These are phyloP conservation scores for Myotis daubentonii DNA, from an alignment of 2,797 vertebrate genomes.

Conservation along the genomic window DNA sequence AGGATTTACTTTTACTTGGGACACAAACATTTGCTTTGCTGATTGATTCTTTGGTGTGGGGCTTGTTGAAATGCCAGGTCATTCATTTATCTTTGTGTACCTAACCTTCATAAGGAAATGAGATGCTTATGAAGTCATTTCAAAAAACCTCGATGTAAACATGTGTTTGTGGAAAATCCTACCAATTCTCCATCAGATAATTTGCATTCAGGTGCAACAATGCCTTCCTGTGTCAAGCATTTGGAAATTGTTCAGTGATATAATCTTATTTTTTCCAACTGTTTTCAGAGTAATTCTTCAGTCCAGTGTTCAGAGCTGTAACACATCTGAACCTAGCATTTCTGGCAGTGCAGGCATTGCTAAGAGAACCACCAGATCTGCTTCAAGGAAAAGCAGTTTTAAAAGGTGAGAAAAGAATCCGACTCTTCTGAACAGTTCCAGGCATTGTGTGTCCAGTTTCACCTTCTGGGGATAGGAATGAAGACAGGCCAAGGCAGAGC, in stretches of 20 bases:
- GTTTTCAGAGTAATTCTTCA: slow-evolving; percentile 93
- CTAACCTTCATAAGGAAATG: slow-evolving; percentile 11
- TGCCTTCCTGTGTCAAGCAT: slow-evolving; percentile 63
- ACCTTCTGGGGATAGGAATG: slow-evolving; percentile 23
- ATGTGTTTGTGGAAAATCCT: slow-evolving; percentile 18
- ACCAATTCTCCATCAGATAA: slow-evolving; percentile 29
- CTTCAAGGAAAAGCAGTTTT: slow-evolving; percentile 90
- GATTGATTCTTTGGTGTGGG: slow-evolving; percentile 19
- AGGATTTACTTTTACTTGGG: slow-evolving; percentile 14
- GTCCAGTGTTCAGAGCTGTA: slow-evolving; percentile 92
- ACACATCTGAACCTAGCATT: slow-evolving; percentile 89
- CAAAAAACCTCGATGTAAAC: slow-evolving; percentile 37
- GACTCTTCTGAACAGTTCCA: slow-evolving; percentile 73
- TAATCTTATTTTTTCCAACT: slow-evolving; percentile 85
- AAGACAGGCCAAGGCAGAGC: background rate
- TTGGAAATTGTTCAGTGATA: slow-evolving; percentile 74
- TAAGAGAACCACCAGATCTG: slow-evolving; percentile 95
- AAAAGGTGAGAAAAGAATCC: slow-evolving; percentile 90
- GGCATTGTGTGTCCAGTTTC: slow-evolving; percentile 43
- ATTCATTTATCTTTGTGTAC: slow-evolving; percentile 16
- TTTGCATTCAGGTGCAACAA: slow-evolving; percentile 15
- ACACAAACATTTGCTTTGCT: slow-evolving; percentile 25
- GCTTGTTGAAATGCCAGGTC: slow-evolving; percentile 9
- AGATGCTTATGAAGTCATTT: slow-evolving; percentile 55
- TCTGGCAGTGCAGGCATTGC: slow-evolving; percentile 90